These are phyloP conservation scores for Colius striatus DNA, from an alignment of 2,113 vertebrate species.

Conservation along the genomic window DNA sequence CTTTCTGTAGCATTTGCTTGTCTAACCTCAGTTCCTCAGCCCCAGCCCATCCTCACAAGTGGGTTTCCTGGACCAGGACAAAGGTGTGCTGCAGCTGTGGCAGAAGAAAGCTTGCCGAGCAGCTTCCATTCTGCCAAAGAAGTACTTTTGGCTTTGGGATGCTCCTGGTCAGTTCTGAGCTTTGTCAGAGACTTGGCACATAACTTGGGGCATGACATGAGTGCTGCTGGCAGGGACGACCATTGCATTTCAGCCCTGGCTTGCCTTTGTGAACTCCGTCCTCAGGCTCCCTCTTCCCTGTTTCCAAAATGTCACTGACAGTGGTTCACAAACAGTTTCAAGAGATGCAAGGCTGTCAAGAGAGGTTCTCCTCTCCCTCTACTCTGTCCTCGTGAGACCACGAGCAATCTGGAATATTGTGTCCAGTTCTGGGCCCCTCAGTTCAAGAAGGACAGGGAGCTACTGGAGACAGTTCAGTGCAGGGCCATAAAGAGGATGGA, in stretches of 20 bases:
- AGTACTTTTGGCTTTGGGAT: neutral
- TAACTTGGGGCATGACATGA: fast-evolving
- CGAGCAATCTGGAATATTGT: too few relatives aligned
- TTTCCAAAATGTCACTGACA: neutral
- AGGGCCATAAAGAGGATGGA: too few relatives aligned
- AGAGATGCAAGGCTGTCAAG: too few relatives aligned
- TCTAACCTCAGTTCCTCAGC: neutral
- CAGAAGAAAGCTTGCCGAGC: neutral
- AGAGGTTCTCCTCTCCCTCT: too few relatives aligned
- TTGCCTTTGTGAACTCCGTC: neutral
- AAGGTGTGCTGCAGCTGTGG: neutral
- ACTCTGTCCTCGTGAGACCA: too few relatives aligned
- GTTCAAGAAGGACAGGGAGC: too few relatives aligned
- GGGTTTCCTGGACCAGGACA: neutral
- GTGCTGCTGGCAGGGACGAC: neutral
- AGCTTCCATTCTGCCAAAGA: neutral
- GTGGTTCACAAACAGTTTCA: neutral
- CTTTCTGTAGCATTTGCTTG: neutral
- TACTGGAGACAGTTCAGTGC: too few relatives aligned
- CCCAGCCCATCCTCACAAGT: fast-evolving
- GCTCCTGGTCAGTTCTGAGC: neutral
- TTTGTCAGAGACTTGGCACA: neutral
- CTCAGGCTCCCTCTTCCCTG: neutral
- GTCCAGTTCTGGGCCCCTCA: too few relatives aligned
- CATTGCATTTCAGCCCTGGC: neutral